Percentiles rank a stretch among this genome's conserved stretches.
Evolutionary conservation across 2,888 invertebrate species (phyloP).

Genomic region (Melanostoma scalare): DNA sequence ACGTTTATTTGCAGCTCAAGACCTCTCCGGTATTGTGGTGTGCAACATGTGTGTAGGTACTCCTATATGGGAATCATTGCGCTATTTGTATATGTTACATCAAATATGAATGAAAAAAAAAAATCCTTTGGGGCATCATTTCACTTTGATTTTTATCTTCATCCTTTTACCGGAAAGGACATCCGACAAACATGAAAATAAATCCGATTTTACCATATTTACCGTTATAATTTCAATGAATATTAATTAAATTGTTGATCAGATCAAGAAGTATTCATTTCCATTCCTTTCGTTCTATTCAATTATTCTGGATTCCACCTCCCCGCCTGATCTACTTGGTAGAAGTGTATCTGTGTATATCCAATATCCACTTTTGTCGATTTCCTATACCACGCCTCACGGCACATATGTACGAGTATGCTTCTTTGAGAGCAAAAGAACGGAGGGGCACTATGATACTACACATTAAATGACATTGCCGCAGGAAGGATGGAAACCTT

Average conservation of each 20-base stretch:
- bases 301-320: constrained; percentile 58
- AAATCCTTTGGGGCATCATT: constrained; percentile 15
- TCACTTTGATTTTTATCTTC: constrained; percentile 13
- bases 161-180: constrained; percentile 12
- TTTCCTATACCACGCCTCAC: too few relatives aligned
- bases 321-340: too few relatives aligned
- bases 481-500: constrained; percentile 12
- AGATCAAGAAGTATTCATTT: constrained; percentile 70
- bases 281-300: constrained; percentile 57
- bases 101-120: constrained; percentile 58
- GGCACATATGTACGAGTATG: too few relatives aligned
- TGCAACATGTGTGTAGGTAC: too few relatives aligned
- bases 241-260: constrained; percentile 72
- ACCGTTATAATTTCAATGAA: constrained; percentile 73
- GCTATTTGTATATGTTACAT: constrained; percentile 31
- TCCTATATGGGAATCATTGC: too few relatives aligned
- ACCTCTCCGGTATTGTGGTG: too few relatives aligned
- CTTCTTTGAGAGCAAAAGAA: too few relatives aligned
- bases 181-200: constrained; percentile 38
- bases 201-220: constrained; percentile 63
- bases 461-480: not conserved
- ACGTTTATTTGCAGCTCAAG: too few relatives aligned
- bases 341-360: too few relatives aligned
- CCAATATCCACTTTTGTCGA: too few relatives aligned
- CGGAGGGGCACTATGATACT: too few relatives aligned